A percentile compares a stretch with the other conserved stretches of the same genome.
These are phyloP conservation scores for Lucifuga dentata DNA, from an alignment of 2,113 vertebrate species.

Conservation along the genomic window DNA sequence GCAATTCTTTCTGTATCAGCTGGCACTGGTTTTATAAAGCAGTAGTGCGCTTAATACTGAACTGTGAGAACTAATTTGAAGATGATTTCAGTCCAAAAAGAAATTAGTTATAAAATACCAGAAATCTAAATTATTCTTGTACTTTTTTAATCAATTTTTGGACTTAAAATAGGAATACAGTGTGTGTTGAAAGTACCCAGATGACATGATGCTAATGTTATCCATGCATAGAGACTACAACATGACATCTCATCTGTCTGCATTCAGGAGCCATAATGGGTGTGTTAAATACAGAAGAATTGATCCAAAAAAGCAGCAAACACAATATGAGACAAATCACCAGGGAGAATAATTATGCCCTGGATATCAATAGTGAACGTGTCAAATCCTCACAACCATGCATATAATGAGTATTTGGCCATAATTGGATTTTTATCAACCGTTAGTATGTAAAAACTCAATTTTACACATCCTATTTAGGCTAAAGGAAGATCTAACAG, in stretches of 20 bases:
- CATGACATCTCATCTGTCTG: constrained; percentile 51
- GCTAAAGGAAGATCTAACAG: constrained; percentile 65
- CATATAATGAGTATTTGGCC: background rate
- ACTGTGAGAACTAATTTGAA: constrained; percentile 18
- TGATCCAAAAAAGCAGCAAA: constrained; percentile 38
- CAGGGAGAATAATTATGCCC: background rate
- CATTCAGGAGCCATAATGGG: constrained; percentile 45
- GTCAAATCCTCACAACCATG: constrained; percentile 8
- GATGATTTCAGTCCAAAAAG: constrained; percentile 4
- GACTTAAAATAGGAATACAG: no score
- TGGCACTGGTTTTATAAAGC: constrained; percentile 13
- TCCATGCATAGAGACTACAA: constrained; percentile 78
- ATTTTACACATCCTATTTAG: constrained; percentile 36
- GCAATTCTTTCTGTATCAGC: constrained; percentile 25
- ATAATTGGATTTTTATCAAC: background rate
- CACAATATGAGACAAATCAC: constrained; percentile 40
- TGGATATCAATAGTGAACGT: background rate
- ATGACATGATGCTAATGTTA: constrained; percentile 62
- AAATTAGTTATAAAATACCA: constrained; percentile 14
- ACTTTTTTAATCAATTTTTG: constrained; percentile 18
- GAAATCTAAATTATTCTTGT: no score
- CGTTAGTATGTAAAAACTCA: background rate
- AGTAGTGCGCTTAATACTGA: constrained; percentile 41
- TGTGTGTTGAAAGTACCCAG: constrained; percentile 28
- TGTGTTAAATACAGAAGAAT: constrained; percentile 25